Evolutionary conservation across 2,797 vertebrate genomes (phyloP), one percentile per base, ranked within the genome.

Genomic region (Ceyx erithaca): DNA sequence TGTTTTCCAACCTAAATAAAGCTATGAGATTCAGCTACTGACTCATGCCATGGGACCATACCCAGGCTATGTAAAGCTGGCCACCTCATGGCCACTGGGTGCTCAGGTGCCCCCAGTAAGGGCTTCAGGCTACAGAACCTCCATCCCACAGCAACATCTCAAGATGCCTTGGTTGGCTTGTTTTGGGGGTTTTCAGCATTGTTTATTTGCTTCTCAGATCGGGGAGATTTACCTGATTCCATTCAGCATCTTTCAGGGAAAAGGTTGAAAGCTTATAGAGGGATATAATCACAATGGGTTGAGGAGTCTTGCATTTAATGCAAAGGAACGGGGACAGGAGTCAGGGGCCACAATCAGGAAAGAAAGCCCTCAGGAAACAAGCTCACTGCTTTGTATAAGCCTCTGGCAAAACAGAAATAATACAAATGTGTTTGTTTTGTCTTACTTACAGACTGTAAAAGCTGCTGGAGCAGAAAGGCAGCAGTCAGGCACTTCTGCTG

Each of bases 111-210:
- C 18, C 12, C 26, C 4, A 4, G 45, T 18, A 43, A 54, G 23
- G 26, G 7, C 43, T 55, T 37, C 0, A 9, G 22, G 12, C 8
- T 62, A 4, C 19, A 13, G 28, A 14, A 46, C 40, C 26, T 54
- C n/a, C 25, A 4, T 20, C 30, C 59, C 70, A 14, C 7, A 17
- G 17, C 2, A 1, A 31, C 0, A 1, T 10, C 73, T 31, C 16
- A n/a, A 5, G n/a, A 4, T 2, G 13, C 31, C 33, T 57, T 6
- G 8, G 6, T 14, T 40, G 5, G 12, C n/a, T 79, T 11, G 3
- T 49, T 72, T 41, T 51, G 1, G 26, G 33, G 51, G 37, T 59
- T 76, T 59, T 76, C 25, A 46, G 62, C 3, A 17, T 5, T 49
- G 33, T n/a, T 6, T 6, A 43, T 62, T 85, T 25, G n/a, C 20